A percentile compares a stretch with the other conserved stretches of the same genome.
These are phyloP conservation scores for Trichomalopsis sarcophagae DNA, from an alignment of 1,140 invertebrate genomes.

Conservation along the genomic window DNA sequence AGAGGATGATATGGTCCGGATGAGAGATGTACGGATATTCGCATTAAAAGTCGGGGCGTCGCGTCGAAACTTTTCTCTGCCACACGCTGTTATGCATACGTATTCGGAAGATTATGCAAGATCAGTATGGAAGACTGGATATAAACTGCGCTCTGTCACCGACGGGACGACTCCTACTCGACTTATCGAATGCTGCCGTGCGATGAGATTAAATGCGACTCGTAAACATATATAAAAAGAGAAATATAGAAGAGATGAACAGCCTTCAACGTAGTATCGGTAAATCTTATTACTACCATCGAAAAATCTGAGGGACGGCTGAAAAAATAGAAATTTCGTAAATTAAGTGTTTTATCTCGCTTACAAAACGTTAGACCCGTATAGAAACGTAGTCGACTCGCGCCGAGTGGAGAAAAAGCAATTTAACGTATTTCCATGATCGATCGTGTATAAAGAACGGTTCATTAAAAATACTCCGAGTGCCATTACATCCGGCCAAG, in stretches of 20 bases:
- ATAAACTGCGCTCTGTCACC: background rate
- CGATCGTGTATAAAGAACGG: background rate
- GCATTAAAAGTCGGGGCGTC: background rate
- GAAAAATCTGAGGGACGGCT: too few species aligned
- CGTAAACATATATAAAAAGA: background rate
- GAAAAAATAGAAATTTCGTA: too few species aligned
- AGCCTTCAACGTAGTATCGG: too few species aligned
- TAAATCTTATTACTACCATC: too few species aligned
- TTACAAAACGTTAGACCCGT: too few species aligned
- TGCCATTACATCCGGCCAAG: background rate
- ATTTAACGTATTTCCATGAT: background rate
- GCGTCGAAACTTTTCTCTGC: background rate
- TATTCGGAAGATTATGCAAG: background rate
- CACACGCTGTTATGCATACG: background rate
- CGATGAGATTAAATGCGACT: background rate
- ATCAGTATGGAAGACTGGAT: background rate
- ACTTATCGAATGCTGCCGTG: background rate
- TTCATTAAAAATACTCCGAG: background rate
- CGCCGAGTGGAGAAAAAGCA: too few species aligned
- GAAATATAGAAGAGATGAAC: background rate
- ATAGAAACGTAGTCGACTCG: too few species aligned
- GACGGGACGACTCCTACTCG: background rate
- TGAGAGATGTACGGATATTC: background rate
- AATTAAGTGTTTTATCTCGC: too few species aligned
- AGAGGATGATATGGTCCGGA: background rate